Evolutionary conservation across 2,113 vertebrate species (phyloP), one percentile per base, ranked within the genome.

Genomic region (Takifugu flavidus): DNA sequence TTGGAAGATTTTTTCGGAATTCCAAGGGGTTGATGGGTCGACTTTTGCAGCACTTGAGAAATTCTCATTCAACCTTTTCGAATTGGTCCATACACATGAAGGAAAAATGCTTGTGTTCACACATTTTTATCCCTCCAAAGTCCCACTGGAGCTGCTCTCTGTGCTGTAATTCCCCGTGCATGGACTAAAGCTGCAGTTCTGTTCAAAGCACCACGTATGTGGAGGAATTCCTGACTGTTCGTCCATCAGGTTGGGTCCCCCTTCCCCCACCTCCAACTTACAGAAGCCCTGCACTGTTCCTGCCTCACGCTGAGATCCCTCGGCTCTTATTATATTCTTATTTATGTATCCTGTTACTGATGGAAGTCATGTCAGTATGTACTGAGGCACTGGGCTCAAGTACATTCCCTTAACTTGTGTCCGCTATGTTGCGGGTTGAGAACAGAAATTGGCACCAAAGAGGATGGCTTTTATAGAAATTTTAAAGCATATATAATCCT

Each of bases 331-430:
- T 88, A 81, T 78, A 70, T 59, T 74, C 74, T 79, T 85, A 86
- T 89, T 89, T 85, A 85, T 89, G 85, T 87, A 74, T 90, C 86
- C 78, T 87, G 78, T 85, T 89, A 80, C 84, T 84, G 79, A 86
- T 82, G 77, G 81, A 88, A 86, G 84, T 83, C 75, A 62, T 86
- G 82, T 86, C 77, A 80, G 70, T 69, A 75, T 82, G 74, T 69
- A 74, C 55, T 63, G 70, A 67, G 64, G 64, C 63, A 52, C 67
- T 50, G 72, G 54, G 66, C 79, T 82, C 65, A 75, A 67, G 75
- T 83, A 76, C 75, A 70, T 75, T 73, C 66, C 70, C 39, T 76
- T 31, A 58, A 57, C 46, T 76, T 64, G 54, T 49, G 71, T 72
- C 51, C 46, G 13, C 61, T 62, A 25, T 56, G 52, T 62, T 59